Conservation (phyloP, 2,113 vertebrate genomes). For the Brachyistius frenatus region DNA sequence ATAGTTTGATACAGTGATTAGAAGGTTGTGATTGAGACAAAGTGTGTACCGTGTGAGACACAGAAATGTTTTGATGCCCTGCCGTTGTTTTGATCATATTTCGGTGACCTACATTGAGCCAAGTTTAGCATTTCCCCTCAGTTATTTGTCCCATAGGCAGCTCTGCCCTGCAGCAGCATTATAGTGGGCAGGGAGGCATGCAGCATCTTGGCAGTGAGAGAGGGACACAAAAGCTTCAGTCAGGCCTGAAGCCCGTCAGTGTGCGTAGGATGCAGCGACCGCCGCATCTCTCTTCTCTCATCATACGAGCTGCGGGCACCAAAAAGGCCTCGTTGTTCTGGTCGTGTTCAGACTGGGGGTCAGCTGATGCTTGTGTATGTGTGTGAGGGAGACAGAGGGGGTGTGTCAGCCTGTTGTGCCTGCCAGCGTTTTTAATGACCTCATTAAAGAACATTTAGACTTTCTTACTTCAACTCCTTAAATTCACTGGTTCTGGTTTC, state of each 20-base stretch:
- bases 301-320: slow-evolving; percentile 51
- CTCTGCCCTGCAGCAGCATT: slow-evolving; percentile 20
- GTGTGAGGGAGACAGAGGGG: slow-evolving; percentile 16
- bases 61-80: not conserved
- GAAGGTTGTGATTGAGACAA: not conserved
- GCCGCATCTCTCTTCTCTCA: slow-evolving; percentile 48
- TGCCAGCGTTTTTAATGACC: slow-evolving; percentile 59
- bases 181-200: slow-evolving; percentile 41
- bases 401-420: slow-evolving; percentile 52
- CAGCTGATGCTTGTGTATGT: slow-evolving; percentile 60
- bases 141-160: slow-evolving; percentile 35
- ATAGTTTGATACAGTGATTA: not conserved
- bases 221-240: slow-evolving; percentile 77
- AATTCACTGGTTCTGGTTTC: not conserved
- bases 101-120: slow-evolving; percentile 38
- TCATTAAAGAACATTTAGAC: slow-evolving; percentile 50
- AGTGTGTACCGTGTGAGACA: not conserved
- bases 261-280: slow-evolving; percentile 58
- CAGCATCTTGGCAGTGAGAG: slow-evolving; percentile 36
- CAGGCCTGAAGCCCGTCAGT: slow-evolving; percentile 58
- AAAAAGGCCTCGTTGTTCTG: slow-evolving; percentile 73
- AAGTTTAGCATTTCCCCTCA: slow-evolving; percentile 23
- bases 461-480: slow-evolving; percentile 17
- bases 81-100: not conserved
- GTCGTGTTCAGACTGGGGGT: slow-evolving; percentile 40